Conservation (phyloP, 2,113 vertebrate species). For the Laterallus jamaicensis region DNA sequence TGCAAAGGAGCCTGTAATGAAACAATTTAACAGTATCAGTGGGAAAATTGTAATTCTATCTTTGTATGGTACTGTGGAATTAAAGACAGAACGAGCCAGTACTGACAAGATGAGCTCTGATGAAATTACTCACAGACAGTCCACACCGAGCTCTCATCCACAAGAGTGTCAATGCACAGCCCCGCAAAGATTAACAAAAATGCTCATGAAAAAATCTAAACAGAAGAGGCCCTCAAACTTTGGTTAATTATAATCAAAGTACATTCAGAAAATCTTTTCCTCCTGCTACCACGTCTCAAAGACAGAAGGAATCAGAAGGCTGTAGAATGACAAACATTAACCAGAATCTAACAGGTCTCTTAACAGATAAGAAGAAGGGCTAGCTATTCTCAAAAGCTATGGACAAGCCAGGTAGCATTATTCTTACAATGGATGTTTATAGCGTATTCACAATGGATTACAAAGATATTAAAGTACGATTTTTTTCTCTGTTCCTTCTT, state of each 20-base stretch:
- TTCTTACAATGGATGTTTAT: neutral
- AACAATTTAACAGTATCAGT: conserved; percentile 33
- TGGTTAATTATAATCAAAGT: neutral
- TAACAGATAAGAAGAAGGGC: neutral
- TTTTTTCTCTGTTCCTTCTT: neutral
- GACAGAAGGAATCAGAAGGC: neutral
- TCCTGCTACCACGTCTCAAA: neutral
- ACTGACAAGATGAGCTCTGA: neutral
- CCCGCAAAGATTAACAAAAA: neutral
- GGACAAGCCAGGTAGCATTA: neutral
- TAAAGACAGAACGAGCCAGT: neutral
- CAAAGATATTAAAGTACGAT: neutral
- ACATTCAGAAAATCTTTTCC: neutral
- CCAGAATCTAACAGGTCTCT: neutral
- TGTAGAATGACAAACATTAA: neutral
- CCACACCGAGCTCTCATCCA: neutral
- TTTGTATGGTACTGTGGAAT: conserved; percentile 18
- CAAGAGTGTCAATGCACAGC: neutral
- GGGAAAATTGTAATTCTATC: conserved; percentile 48
- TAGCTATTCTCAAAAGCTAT: neutral
- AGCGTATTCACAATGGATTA: neutral
- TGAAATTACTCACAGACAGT: neutral
- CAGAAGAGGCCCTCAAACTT: neutral
- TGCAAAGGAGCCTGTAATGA: conserved; percentile 36
- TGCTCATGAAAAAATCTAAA: neutral